A percentile compares a stretch with the other conserved stretches of the same genome.
These are phyloP conservation scores for Didymodactylos carnosus DNA, from an alignment of 2,888 invertebrate species.

Conservation along the genomic window DNA sequence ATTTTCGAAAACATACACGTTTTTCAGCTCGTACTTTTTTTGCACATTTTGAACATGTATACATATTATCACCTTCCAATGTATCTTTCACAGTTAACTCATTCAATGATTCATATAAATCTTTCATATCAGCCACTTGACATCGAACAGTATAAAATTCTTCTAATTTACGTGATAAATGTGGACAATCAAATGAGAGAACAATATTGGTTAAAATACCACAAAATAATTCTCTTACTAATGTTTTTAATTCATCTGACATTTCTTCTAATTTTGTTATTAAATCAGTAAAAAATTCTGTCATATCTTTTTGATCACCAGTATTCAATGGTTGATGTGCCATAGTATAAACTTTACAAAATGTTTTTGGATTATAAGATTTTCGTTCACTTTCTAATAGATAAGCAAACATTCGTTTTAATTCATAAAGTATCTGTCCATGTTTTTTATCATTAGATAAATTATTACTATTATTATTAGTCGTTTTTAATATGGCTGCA, in stretches of 20 bases:
- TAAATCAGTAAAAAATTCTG: constrained; percentile 85
- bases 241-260: constrained; percentile 65
- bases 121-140: constrained; percentile 87
- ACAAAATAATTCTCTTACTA: constrained; percentile 74
- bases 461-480: too few relatives aligned
- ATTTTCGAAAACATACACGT: constrained; percentile 72
- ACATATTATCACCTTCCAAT: constrained; percentile 87
- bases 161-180: constrained; percentile 76
- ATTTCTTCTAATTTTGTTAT: constrained; percentile 86
- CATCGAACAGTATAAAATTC: constrained; percentile 89
- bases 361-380: constrained; percentile 78
- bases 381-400: constrained; percentile 76
- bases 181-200: constrained; percentile 77
- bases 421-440: constrained; percentile 38
- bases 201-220: constrained; percentile 85
- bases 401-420: constrained; percentile 86
- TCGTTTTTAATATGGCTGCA: constrained; percentile 55
- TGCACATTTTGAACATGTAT: constrained; percentile 81
- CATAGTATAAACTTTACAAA: constrained; percentile 89
- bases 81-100: constrained; percentile 94
- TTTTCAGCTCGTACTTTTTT: constrained; percentile 86
- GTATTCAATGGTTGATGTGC: constrained; percentile 72
- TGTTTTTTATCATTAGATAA: constrained; percentile 40
- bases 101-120: constrained; percentile 74
- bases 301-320: constrained; percentile 92